phyloP scores from a whole-genome alignment of 2,797 vertebrate species.

The Lagodon rhomboides region DNA sequence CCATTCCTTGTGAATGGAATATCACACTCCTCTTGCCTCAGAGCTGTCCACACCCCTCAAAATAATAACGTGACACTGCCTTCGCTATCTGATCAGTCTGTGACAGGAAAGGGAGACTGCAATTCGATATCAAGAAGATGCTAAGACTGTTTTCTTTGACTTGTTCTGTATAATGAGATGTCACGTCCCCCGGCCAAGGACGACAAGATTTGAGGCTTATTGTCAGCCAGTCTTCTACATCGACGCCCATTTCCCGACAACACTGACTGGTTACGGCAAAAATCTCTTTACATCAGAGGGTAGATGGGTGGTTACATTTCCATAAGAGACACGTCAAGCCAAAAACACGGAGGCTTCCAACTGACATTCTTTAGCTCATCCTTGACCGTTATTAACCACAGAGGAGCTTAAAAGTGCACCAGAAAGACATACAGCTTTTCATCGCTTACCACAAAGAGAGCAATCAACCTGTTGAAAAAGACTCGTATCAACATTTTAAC shows the following conservation, averaged over 20 bases:
- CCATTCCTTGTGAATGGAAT: conserved; percentile 19
- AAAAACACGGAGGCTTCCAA: background rate
- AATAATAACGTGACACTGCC: conserved; percentile 47
- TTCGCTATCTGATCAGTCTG: conserved; percentile 19
- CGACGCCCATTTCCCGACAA: conserved; percentile 5
- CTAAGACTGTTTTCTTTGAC: conserved; percentile 24
- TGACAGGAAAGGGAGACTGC: conserved; percentile 52
- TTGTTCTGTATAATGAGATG: conserved; percentile 40
- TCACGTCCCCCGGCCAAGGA: conserved; percentile 11
- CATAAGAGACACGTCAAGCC: background rate
- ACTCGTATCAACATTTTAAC: background rate
- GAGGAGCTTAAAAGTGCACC: background rate
- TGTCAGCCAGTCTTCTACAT: conserved; percentile 20
- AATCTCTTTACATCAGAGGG: background rate
- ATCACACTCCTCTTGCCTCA: conserved; percentile 46
- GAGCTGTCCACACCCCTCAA: conserved; percentile 44
- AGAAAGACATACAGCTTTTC: background rate
- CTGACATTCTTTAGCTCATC: background rate
- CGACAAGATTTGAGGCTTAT: background rate
- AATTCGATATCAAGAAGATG: conserved; percentile 50
- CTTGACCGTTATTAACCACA: background rate
- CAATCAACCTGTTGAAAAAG: background rate
- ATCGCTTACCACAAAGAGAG: background rate
- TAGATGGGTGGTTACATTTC: background rate
- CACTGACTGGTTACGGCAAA: background rate